Conservation (phyloP, 1,140 invertebrate genomes). For the Gryllus bimaculatus region DNA sequence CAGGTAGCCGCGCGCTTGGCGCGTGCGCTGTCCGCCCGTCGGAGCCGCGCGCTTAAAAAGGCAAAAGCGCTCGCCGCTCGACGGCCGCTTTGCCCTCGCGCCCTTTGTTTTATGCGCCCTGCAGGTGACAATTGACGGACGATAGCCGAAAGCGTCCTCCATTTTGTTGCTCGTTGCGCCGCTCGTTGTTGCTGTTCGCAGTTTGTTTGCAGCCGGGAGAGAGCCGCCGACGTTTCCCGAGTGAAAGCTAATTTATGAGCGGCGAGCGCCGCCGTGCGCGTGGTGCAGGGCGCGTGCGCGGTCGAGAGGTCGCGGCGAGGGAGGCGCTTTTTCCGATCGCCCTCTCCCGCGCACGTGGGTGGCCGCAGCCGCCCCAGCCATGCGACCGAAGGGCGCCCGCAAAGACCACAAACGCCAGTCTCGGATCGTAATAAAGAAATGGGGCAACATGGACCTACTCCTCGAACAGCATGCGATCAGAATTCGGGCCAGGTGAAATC, state of each 20-base stretch:
- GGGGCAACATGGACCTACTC: too few species aligned
- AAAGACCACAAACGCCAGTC: too few species aligned
- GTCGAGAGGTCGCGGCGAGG: not conserved
- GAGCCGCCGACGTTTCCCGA: not conserved
- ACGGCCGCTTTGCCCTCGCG: not conserved
- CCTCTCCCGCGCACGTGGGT: not conserved
- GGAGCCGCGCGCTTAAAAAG: not conserved
- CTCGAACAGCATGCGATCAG: too few species aligned
- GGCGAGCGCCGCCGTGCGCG: not conserved
- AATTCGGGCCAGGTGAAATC: too few species aligned
- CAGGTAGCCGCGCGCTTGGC: too few species aligned
- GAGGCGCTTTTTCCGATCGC: too few species aligned
- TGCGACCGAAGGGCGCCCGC: too few species aligned
- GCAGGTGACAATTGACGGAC: slow-evolving; percentile 2
- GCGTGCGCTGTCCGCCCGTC: too few species aligned
- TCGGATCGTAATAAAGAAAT: too few species aligned
- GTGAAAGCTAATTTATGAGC: slow-evolving; percentile 4
- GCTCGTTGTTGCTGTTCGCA: not conserved
- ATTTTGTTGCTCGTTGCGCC: not conserved
- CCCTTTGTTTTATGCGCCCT: not conserved
- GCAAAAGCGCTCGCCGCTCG: not conserved
- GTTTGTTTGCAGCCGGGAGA: not conserved
- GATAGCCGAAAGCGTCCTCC: slow-evolving; percentile 2
- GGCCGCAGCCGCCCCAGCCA: too few species aligned
- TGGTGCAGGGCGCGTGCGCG: not conserved